These are phyloP conservation scores for Drosophila anomelani DNA, from an alignment of 2,888 invertebrate species.

Conservation along the genomic window DNA sequence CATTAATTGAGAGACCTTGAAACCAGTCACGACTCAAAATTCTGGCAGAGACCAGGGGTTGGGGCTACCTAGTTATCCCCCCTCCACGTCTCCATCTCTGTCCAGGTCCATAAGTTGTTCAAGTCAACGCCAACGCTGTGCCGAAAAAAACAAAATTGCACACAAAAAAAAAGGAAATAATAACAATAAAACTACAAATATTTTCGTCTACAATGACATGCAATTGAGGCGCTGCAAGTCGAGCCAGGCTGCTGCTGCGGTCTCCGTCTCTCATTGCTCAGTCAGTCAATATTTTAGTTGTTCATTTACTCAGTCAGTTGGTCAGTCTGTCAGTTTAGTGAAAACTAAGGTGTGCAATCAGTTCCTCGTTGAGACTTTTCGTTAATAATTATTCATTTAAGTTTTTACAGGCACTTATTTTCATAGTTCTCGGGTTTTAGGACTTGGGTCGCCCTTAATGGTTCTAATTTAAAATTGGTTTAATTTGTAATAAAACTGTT, in stretches of 20 bases:
- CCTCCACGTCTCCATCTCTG: constrained; percentile 9
- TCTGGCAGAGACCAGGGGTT: constrained; percentile 70
- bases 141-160: constrained; percentile 61
- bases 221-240: constrained; percentile 72
- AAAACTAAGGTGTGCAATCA: constrained; percentile 25
- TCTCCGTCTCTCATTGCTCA: constrained; percentile 5
- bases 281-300: constrained; percentile 22
- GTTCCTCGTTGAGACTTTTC: constrained; percentile 36
- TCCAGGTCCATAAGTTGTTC: constrained; percentile 51
- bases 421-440: not conserved
- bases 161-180: constrained; percentile 34
- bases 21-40: constrained; percentile 77
- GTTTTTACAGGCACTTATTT: constrained; percentile 8
- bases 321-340: constrained; percentile 4
- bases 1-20: constrained; percentile 80
- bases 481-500: not conserved
- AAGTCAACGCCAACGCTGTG: constrained; percentile 51
- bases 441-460: not conserved
- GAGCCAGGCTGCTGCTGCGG: constrained; percentile 38
- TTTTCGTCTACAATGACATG: constrained; percentile 76
- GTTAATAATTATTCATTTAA: constrained; percentile 10
- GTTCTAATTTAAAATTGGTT: constrained; percentile 1
- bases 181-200: constrained; percentile 46
- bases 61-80: constrained; percentile 23
- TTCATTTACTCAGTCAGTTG: constrained; percentile 2